Evolutionary conservation across 2,113 vertebrate species (phyloP), one percentile per base, ranked within the genome.

Genomic region (Condylura cristata): DNA sequence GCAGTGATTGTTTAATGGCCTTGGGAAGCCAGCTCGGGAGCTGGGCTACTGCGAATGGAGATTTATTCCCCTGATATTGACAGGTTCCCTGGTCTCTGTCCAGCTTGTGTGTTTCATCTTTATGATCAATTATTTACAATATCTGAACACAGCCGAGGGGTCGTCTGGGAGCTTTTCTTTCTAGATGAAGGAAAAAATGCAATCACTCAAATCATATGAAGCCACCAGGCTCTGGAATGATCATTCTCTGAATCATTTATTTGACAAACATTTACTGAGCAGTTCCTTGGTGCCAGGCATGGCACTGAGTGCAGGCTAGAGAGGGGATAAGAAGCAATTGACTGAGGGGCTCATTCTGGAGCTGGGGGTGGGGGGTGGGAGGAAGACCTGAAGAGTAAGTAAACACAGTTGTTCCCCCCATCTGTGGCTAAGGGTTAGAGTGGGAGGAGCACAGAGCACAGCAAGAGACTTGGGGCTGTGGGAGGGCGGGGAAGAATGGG

Each of bases 61-160:
- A 98, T 98, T 98, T 98, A 97, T 98, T 98, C 97, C 95, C 95
- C 85, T 44, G 90, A 92, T 98, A 98, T 95, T 78, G 96, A 98
- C 93, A 95, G 96, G 93, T 97, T 98, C 96, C 92, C 90, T 97
- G 97, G 97, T 96, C 96, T 96, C 96, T 4, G 61, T 98, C 97
- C 98, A 97, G 97, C 92, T 48, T 92, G 96, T 72, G 90, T 30
- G 91, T 98, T 98, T 98, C 97, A 98, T 98, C 97, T 97, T 97
- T 95, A 91, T 97, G 98, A 98, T 98, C 98, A 98, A 98, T 98
- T 98, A 98, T 98, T 98, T 98, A 98, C 94, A 96, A 95, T 97
- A 96, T 97, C 97, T 97, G 97, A 98, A 97, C 93, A 98, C 89
- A 96, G 93, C 65, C 46, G 92, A 96, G 34, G 70, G 97, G 94